Base-by-base conservation (phyloP, 1,140 invertebrate species). In the Aradophagus sp. region DNA sequence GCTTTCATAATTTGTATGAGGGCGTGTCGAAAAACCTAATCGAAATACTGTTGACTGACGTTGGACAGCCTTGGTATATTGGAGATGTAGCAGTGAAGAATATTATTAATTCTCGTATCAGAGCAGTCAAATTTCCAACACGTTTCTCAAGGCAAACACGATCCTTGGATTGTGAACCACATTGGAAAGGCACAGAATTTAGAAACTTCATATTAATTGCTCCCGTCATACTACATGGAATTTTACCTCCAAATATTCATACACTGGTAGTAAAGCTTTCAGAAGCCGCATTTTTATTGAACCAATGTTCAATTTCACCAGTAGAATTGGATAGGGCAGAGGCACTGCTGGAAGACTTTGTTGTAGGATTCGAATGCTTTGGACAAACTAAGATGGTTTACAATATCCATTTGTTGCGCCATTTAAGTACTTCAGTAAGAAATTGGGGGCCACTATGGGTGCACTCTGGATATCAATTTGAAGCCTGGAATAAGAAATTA, bases 111-210 rank as follows among this genome's bases (percentile, higher is more conserved):
- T 31, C 26, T 14, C 19, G 12, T 34, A 5, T 61, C 2, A n/a
- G 13, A 11, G 12, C n/a, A 23, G 48, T 61, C 7, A 16, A 27
- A 41, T n/a, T 23, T 15, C 42, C 39, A 0, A 55, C 23, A 1
- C 23, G 48, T 17, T 17, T 65, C 3, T 55, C 61, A 8, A 19
- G 61, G 7, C 29, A 31, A 1, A 14, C 50, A 17, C 26, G 47
- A 5, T 19, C 8, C 10, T 29, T 45, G 2, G 11, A 11, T 5
- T 10, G 19, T 5, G 14, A 19, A 7, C 11, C 32, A 7, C 10
- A 31, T 7, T 63, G 59, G 59, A 63, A 42, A 35, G 59, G 47
- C 2, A 31, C 59, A n/a, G 59, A 63, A 26, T 52, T 39, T 29
- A 8, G 47, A 35, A 63, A 63, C 14, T 12, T 55, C 0, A 1